Evolutionary conservation across 2,888 invertebrate genomes (phyloP), one percentile per base, ranked within the genome.

Genomic region (Eupithecia dodoneata): DNA sequence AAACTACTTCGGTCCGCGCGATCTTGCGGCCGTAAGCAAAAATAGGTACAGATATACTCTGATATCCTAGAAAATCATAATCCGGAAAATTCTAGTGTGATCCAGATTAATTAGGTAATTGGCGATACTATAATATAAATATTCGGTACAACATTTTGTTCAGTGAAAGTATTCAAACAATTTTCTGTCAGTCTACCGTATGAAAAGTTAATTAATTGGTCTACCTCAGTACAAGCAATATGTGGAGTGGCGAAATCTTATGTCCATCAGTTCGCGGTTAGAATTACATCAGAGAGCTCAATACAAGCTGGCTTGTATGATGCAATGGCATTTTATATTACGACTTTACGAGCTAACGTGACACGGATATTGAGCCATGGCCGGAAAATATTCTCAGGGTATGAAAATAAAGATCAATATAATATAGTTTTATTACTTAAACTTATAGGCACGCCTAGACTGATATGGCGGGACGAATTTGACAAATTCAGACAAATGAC

Each of bases 261-360:
- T 63, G 63, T 63, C 63, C 30, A 63, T 63, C 63, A 63, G 63
- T 30, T 63, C 63, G 30, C 63, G 63, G 63, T 63, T 63, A 63
- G 63, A 63, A 63, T 63, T 63, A 63, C 30, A 12, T 18, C 18
- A 59, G 12, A 63, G 63, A 63, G 63, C 63, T 63, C 63, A 63
- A 18, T 30, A 63, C 63, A 63, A 12, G 30, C 63, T 30, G 63
- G 30, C 12, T 59, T 59, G 59, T 63, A 59, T 59, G 30, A 63
- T 63, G 63, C 30, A 63, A 63, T 63, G 63, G 63, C 30, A 63
- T 63, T 63, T 63, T 30, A 30, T 63, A 63, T 63, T 63, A 30
- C 63, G 63, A 18, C 63, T 63, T 63, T 63, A 30, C 4, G 55
- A 59, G 55, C 55, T 59, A 59, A 59, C 55, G 18, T 59, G 55